Evolutionary conservation across 2,888 invertebrate species (phyloP), one percentile per base, ranked within the genome.

Genomic region (Girardia tigrina): DNA sequence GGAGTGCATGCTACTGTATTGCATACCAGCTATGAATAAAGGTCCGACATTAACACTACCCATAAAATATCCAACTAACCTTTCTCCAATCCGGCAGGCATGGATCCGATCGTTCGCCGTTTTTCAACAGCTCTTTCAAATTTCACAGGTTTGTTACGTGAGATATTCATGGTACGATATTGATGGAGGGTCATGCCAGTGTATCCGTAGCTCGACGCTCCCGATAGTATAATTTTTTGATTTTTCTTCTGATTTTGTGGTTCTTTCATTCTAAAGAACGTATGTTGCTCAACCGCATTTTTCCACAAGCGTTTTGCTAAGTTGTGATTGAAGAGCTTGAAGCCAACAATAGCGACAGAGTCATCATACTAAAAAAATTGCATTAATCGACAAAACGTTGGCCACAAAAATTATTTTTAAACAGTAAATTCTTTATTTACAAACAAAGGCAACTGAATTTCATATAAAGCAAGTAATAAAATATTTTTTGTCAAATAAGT

Each of bases 241-340:
- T 4, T n/a, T 4, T n/a, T n/a, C 23, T 56, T 56, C 23, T 56
- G 56, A 56, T 56, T 56, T 56, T 56, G 56, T 12, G 56, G 36
- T 42, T 77, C 77, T 27, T 77, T 77, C 29, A 77, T 77, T 90
- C 92, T 90, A 88, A 98, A 98, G 89, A 98, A 98, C 26, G 97
- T 95, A 82, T 99, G 98, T 86, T 98, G 95, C 83, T 99, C 98
- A 0, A 97, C 97, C 84, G 95, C 95, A 0, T 92, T 92, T 86
- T 97, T 95, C 97, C 97, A 98, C 72, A 97, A 86, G 81, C 94
- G 90, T 87, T 98, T 98, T 77, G 98, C 95, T 79, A 94, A 90
- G 83, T 91, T 88, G 83, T 95, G 93, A 86, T 92, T 94, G 79
- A 90, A 90, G 80, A 95, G 86, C 86, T 94, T 94, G 87, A 97